Evolutionary conservation across 2,888 invertebrate genomes (phyloP), one percentile per base, ranked within the genome.

Genomic region (Cremastobaeus sp.): DNA sequence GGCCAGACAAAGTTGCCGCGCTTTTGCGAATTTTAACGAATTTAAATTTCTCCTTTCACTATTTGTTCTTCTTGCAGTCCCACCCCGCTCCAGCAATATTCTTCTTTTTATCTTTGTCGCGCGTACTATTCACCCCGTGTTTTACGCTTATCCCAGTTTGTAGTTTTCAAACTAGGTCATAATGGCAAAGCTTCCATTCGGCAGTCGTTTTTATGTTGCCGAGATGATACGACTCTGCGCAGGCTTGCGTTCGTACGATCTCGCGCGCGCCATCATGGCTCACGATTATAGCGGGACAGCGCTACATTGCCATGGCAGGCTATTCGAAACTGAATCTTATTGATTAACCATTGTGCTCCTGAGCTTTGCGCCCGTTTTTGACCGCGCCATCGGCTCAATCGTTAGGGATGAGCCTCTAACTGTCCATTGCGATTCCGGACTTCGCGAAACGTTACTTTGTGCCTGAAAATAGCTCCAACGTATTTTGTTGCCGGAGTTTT

Each of bases 131-230:
- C 54, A 34, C 45, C 43, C 52, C 57, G 52, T 47, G 45, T 50
- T 57, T 57, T 50, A 21, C 57, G 50, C 55, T 50, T 41, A 68
- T 73, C 73, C 41, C 54, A 74, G 65, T 59, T 59, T 65, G 57
- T 48, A 60, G 55, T 73, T 71, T 52, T 47, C 57, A 34, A 75
- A 75, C 62, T 77, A 37, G 77, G 74, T 77, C 76, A 77, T 71
- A 74, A 76, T 65, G 73, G 77, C 64, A 73, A 62, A 71, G 62
- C 71, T 68, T 59, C 66, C 62, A 68, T 75, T 70, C 65, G 70
- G 60, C 28, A 70, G 57, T 55, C 62, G 75, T 52, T 71, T 71
- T 71, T 66, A 59, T 60, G 55, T 37, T 21, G 50, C 60, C 34
- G 60, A 35, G 66, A 74, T 66, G 62, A 62, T 41, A 18, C 35